A percentile compares a stretch with the other conserved stretches of the same genome.
Conservation (phyloP, 1,140 invertebrate genomes). For the Danaus plexippus region DNA sequence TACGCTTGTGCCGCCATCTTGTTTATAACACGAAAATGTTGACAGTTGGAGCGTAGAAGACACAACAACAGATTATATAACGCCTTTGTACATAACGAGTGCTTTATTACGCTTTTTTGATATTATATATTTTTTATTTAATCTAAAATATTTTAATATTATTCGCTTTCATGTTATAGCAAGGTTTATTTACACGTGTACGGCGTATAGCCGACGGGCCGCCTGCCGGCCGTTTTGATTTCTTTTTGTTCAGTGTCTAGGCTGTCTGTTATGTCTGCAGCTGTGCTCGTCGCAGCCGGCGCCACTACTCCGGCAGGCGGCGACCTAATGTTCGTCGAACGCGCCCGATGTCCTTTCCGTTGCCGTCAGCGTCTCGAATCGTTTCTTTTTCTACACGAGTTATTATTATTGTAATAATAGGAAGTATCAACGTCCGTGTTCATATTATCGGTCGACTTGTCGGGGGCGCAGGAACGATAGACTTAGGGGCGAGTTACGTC, state of each 20-base stretch:
- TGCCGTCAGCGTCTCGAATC: background rate
- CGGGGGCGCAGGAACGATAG: slow-evolving; percentile 3
- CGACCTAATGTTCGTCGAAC: background rate
- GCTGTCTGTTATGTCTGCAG: too few species aligned
- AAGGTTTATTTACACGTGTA: slow-evolving; percentile 4
- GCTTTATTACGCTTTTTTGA: slow-evolving; percentile 67
- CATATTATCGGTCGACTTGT: slow-evolving; percentile 1
- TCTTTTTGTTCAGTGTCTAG: too few species aligned
- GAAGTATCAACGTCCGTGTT: slow-evolving; percentile 1
- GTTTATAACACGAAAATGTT: background rate
- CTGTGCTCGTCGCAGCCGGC: too few species aligned
- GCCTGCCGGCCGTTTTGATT: too few species aligned
- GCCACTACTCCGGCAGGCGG: too few species aligned
- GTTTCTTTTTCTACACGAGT: background rate
- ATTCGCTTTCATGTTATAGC: slow-evolving; percentile 36
- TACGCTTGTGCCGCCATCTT: slow-evolving; percentile 5
- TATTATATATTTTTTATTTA: slow-evolving; percentile 56
- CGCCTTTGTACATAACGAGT: slow-evolving; percentile 59
- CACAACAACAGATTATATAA: slow-evolving; percentile 3
- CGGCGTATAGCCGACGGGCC: too few species aligned
- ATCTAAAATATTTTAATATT: slow-evolving; percentile 40
- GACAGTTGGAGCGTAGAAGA: slow-evolving; percentile 5
- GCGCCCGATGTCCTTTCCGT: slow-evolving; percentile 6
- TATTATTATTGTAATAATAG: slow-evolving; percentile 6
- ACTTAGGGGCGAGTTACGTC: slow-evolving; percentile 3